Base-by-base conservation (phyloP, 2,113 vertebrate genomes). In the Columba janthina region DNA sequence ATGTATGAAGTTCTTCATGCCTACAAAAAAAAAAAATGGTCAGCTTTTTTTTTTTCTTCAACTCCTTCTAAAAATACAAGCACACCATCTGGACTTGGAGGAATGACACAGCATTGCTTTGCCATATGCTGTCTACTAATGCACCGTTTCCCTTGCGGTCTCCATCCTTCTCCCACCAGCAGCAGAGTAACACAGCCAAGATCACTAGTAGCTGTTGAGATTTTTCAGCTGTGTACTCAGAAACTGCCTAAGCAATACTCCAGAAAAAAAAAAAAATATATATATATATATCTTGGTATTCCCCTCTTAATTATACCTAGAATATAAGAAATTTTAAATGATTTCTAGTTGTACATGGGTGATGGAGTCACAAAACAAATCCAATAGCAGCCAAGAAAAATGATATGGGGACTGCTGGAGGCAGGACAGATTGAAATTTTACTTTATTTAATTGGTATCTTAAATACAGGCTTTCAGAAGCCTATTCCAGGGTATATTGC, bases 71-170 rank as follows among this genome's bases (percentile, higher is more conserved):
- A 93, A 90, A 92, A 67, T 69, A 87, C 0, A 1, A 78, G 80
- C 69, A 36, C 34, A 86, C 90, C 91, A 94, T 89, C 93, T 95
- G 94, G 82, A 31, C 76, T 71, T 0, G 0, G 18, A 66, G 64
- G 48, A 73, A 62, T 42, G 76, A 90, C 65, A 64, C 83, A 86
- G 76, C 94, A 67, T 38, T n/a, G 84, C 46, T 86, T 69, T 48
- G 50, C 94, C 96, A 87, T 64, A 84, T 71, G 91, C 53, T 69
- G 44, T 48, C 91, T 92, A 38, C 70, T 36, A 40, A 65, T 0
- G 14, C 28, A 90, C 73, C 0, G 0, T 13, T 62, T 57, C 60
- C 54, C 62, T 46, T 6, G 26, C 3, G 20, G 58, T 38, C 79
- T 62, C 36, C 51, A 66, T 70, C 61, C 64, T 80, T 51, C 26